Conservation (phyloP, 2,113 vertebrate species). For the Corythaeola cristata region DNA sequence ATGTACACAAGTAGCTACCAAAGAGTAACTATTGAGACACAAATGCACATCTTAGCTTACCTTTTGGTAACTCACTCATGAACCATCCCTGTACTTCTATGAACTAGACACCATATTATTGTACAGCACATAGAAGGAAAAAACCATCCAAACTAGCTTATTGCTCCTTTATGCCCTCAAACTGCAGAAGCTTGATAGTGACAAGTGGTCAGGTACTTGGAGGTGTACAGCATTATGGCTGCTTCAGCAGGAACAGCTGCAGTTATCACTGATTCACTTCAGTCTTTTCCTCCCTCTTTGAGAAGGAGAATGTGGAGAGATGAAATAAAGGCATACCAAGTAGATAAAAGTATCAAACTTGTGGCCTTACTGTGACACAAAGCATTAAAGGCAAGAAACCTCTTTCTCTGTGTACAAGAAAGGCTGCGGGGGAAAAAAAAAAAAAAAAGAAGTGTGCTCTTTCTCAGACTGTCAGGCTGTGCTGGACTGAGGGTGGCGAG, state of each 20-base stretch:
- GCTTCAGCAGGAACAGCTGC: neutral
- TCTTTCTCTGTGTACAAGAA: slow-evolving; percentile 22
- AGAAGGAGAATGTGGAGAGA: slow-evolving; percentile 40
- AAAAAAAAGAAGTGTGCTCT: neutral
- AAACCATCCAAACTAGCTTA: neutral
- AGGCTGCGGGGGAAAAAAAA: neutral
- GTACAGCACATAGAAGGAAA: neutral
- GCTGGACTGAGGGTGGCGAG: neutral
- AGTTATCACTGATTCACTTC: slow-evolving; percentile 17
- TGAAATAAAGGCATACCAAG: slow-evolving; percentile 59
- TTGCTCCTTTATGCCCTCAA: neutral
- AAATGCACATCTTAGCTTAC: neutral
- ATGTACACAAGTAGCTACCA: neutral
- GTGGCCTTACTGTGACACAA: slow-evolving; percentile 22
- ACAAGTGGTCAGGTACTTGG: neutral
- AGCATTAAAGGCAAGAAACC: slow-evolving; percentile 56
- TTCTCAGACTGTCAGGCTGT: slow-evolving; percentile 2
- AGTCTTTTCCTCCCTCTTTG: slow-evolving; percentile 50
- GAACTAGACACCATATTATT: neutral
- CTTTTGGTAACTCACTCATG: neutral
- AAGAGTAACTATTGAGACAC: neutral
- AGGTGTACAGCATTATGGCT: neutral
- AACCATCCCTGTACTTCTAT: neutral
- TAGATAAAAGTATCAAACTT: slow-evolving; percentile 60
- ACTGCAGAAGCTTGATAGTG: neutral